Evolutionary conservation across 64 coral and sea anemone species (phyloP).

Genomic region (Hydrozoanthus tunicans): DNA sequence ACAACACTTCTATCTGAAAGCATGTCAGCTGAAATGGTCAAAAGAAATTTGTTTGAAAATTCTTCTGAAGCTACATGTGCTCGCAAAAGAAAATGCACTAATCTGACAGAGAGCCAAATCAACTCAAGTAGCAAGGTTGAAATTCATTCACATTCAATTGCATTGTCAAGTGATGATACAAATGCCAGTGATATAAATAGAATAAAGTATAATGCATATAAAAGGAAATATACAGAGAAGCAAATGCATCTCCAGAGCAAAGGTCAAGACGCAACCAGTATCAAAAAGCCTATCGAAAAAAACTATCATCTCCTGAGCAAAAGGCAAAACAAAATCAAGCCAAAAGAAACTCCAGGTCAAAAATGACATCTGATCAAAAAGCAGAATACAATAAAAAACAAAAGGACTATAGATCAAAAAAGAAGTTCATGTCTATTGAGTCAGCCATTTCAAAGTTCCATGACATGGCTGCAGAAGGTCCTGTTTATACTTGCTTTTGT

Average conservation of each 20-base stretch:
- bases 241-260: slow-evolving; percentile 60
- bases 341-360: slow-evolving; percentile 37
- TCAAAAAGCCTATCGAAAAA: slow-evolving; percentile 14
- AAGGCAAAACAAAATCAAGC: slow-evolving; percentile 29
- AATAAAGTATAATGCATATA: slow-evolving; percentile 48
- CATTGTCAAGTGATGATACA: background rate
- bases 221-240: slow-evolving; percentile 45
- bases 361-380: slow-evolving; percentile 38
- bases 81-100: slow-evolving; percentile 53
- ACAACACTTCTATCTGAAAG: slow-evolving; percentile 55
- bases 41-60: slow-evolving; percentile 11
- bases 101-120: slow-evolving; percentile 43
- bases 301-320: slow-evolving; percentile 44
- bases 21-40: slow-evolving; percentile 52
- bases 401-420: slow-evolving; percentile 19
- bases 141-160: slow-evolving; percentile 56
- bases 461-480: slow-evolving; percentile 63
- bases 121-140: slow-evolving; percentile 58
- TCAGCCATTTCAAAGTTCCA: slow-evolving; percentile 38
- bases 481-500: slow-evolving; percentile 49
- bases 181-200: slow-evolving; percentile 22
- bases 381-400: slow-evolving; percentile 19
- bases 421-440: slow-evolving; percentile 27
- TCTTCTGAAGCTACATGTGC: slow-evolving; percentile 48
- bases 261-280: slow-evolving; percentile 44